Conservation (phyloP, 1,140 invertebrate genomes). For the Drosophila kanapiae region DNA sequence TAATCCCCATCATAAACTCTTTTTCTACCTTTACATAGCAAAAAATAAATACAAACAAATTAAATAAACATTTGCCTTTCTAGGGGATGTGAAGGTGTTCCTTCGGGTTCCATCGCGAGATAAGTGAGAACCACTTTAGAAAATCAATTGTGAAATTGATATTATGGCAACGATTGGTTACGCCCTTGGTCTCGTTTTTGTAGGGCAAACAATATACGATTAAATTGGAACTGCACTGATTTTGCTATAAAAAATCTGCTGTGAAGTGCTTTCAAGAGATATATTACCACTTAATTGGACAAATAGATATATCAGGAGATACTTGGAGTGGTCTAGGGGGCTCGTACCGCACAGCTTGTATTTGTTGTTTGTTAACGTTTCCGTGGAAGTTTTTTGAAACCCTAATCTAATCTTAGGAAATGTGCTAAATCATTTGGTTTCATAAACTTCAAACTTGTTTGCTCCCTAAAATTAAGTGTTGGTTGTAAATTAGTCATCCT, state of each 20-base stretch:
- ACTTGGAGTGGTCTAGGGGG: not conserved
- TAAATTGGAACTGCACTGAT: not conserved
- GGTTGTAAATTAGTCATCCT: not conserved
- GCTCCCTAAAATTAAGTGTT: not conserved
- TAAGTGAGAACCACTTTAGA: constrained; percentile 36
- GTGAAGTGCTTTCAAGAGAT: constrained; percentile 3
- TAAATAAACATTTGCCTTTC: constrained; percentile 13
- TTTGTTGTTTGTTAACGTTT: constrained; percentile 7
- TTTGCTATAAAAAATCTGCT: constrained; percentile 3
- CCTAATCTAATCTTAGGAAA: constrained; percentile 18
- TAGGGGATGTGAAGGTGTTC: constrained; percentile 6
- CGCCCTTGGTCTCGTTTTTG: constrained; percentile 32
- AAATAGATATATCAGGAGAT: constrained; percentile 30
- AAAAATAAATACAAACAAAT: constrained; percentile 1
- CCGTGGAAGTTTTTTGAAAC: constrained; percentile 27
- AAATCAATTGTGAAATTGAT: constrained; percentile 35
- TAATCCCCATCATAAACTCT: no score
- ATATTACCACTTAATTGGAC: constrained; percentile 21
- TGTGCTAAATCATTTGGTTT: constrained; percentile 4
- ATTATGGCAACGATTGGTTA: not conserved
- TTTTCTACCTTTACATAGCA: not conserved
- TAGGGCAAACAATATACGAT: constrained; percentile 34
- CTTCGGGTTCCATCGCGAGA: constrained; percentile 9
- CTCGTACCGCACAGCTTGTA: constrained; percentile 16
- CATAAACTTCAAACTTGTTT: not conserved